These are phyloP conservation scores for Actinia equina DNA, from an alignment of 64 coral and sea anemone genomes.

Conservation along the genomic window DNA sequence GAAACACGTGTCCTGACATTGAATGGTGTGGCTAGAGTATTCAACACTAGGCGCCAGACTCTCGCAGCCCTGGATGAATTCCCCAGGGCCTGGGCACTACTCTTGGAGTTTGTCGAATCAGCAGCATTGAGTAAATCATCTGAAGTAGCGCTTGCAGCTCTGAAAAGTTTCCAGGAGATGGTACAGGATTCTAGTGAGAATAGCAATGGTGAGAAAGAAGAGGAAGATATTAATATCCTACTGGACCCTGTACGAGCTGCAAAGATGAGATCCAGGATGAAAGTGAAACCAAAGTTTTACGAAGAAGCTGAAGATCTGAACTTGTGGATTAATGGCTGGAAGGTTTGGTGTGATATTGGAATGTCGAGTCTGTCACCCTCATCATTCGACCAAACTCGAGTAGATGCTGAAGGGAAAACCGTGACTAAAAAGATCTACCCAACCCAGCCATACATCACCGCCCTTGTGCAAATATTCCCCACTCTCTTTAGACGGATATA, in stretches of 20 bases:
- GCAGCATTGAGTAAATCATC: conserved; percentile 90
- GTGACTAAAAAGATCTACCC: conserved; percentile 61
- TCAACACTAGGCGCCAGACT: conserved; percentile 90
- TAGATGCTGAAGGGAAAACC: conserved; percentile 74
- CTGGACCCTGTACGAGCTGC: conserved; percentile 30
- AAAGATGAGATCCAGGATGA: conserved; percentile 51
- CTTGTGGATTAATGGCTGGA: conserved; percentile 89
- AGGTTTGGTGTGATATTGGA: conserved; percentile 90
- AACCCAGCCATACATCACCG: conserved; percentile 69
- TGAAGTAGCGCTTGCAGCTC: conserved; percentile 85
- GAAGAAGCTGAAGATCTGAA: conserved; percentile 85
- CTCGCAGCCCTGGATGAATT: conserved; percentile 86
- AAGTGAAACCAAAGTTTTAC: conserved; percentile 98
- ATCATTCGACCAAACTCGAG: conserved; percentile 52
- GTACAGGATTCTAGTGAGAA: conserved; percentile 66
- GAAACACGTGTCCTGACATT: conserved; percentile 90
- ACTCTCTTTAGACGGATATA: conserved; percentile 82
- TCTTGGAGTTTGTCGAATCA: conserved; percentile 87
- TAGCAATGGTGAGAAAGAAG: conserved; percentile 11
- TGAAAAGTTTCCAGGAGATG: conserved; percentile 97
- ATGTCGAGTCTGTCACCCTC: conserved; percentile 47
- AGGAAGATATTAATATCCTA: conserved; percentile 31
- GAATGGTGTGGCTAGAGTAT: conserved; percentile 90
- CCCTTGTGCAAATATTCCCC: conserved; percentile 87
- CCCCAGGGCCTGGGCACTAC: conserved; percentile 82